Conservation (phyloP, 2,797 vertebrate species). For the Microctenopoma lineatum region DNA sequence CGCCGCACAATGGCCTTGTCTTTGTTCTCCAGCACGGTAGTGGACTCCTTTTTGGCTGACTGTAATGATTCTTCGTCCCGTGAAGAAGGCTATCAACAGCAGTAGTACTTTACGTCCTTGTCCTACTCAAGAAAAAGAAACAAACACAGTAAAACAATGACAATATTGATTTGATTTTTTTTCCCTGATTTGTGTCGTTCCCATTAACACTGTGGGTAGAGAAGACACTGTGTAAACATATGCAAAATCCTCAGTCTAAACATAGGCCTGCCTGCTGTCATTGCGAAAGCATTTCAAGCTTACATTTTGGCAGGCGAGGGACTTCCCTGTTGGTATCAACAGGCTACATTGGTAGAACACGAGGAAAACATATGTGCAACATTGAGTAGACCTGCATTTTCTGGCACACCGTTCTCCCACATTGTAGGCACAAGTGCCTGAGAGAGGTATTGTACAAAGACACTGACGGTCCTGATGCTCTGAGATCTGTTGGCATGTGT, state of each 20-base stretch:
- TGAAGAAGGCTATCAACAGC: not conserved
- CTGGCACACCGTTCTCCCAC: conserved; percentile 42
- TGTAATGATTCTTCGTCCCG: not conserved
- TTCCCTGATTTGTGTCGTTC: not conserved
- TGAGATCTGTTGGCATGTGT: conserved; percentile 26
- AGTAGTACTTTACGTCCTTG: not conserved
- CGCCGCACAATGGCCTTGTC: not conserved
- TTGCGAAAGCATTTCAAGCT: conserved; percentile 41
- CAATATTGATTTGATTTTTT: not conserved
- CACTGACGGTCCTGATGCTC: conserved; percentile 24
- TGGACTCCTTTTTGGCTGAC: not conserved
- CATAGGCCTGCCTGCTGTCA: conserved; percentile 44
- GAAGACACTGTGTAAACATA: conserved; percentile 19
- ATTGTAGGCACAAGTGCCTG: conserved; percentile 46
- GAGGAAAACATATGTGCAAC: conserved; percentile 55
- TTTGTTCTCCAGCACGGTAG: not conserved
- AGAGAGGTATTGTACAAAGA: conserved; percentile 42
- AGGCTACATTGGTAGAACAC: conserved; percentile 47
- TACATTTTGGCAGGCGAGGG: conserved; percentile 47
- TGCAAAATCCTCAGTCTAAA: conserved; percentile 46
- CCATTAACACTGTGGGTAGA: not conserved
- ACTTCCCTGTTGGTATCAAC: conserved; percentile 46
- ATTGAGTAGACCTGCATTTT: conserved; percentile 37
- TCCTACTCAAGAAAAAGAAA: not conserved
- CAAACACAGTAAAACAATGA: conserved; percentile 2